A percentile compares a stretch with the other conserved stretches of the same genome.
These are phyloP conservation scores for Amblyornis subalaris DNA, from an alignment of 2,113 vertebrate genomes.

Conservation along the genomic window DNA sequence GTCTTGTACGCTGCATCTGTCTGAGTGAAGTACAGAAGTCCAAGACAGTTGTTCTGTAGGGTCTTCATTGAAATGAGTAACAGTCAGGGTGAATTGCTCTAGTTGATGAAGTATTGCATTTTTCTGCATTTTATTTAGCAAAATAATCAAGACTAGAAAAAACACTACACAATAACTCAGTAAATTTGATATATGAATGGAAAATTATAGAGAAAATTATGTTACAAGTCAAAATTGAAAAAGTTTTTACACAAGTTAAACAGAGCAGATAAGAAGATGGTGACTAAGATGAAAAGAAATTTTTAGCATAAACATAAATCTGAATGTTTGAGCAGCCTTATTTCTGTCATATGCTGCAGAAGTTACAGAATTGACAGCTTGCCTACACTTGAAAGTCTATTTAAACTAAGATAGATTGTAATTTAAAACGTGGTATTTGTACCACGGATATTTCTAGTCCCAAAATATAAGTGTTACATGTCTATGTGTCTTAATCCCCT, in stretches of 20 bases:
- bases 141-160: neutral
- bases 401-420: neutral
- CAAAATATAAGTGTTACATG: neutral
- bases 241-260: neutral
- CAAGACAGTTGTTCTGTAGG: neutral
- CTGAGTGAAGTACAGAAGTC: neutral
- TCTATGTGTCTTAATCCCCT: neutral
- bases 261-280: neutral
- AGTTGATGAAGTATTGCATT: neutral
- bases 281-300: neutral
- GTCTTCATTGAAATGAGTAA: neutral
- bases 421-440: neutral
- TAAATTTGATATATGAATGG: neutral
- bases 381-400: conserved; percentile 17
- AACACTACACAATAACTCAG: neutral
- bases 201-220: neutral
- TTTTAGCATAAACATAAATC: neutral
- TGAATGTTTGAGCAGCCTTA: neutral
- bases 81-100: neutral
- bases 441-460: neutral
- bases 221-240: neutral
- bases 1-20: neutral
- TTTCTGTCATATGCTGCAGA: neutral
- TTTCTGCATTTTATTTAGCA: neutral
- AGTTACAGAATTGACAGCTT: conserved; percentile 14